phyloP scores from a whole-genome alignment of 2,888 invertebrate genomes.

The Scaptomyza flava region DNA sequence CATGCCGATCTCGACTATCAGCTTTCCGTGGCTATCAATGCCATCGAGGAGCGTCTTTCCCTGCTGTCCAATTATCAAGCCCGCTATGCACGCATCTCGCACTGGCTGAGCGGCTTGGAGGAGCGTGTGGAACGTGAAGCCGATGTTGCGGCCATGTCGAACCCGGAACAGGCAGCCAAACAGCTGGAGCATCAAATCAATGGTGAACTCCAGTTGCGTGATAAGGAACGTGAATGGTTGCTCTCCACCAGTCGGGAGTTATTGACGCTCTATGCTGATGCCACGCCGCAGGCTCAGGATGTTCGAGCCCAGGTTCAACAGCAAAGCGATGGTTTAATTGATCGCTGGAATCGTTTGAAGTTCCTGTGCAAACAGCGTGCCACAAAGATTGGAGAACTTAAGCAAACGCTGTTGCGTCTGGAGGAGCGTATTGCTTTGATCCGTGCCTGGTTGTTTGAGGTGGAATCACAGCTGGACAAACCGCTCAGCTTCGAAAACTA shows the following conservation, averaged over 20 bases:
- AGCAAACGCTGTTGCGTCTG: constrained; percentile 89
- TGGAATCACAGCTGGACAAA: constrained; percentile 89
- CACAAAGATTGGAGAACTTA: constrained; percentile 89
- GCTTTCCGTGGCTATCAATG: constrained; percentile 89
- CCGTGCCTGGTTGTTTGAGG: constrained; percentile 89
- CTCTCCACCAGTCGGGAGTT: constrained; percentile 88
- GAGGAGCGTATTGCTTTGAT: constrained; percentile 90
- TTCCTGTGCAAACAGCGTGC: constrained; percentile 88
- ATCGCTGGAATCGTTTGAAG: constrained; percentile 89
- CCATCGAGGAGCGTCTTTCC: constrained; percentile 90
- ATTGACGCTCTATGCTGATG: constrained; percentile 86
- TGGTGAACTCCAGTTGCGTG: constrained; percentile 90
- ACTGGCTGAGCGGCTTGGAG: constrained; percentile 90
- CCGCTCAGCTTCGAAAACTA: constrained; percentile 89
- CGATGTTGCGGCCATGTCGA: constrained; percentile 86
- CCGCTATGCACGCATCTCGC: constrained; percentile 87
- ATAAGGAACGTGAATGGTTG: constrained; percentile 92
- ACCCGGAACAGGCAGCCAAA: constrained; percentile 90
- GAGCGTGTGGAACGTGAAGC: constrained; percentile 87
- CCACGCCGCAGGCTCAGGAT: constrained; percentile 87
- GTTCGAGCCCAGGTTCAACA: constrained; percentile 87
- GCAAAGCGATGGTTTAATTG: constrained; percentile 87
- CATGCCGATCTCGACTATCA: constrained; percentile 93
- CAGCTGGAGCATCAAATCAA: constrained; percentile 90
- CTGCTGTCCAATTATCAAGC: constrained; percentile 89